These are phyloP conservation scores for Limnephilus lunatus DNA, from an alignment of 2,888 invertebrate genomes.

Conservation along the genomic window DNA sequence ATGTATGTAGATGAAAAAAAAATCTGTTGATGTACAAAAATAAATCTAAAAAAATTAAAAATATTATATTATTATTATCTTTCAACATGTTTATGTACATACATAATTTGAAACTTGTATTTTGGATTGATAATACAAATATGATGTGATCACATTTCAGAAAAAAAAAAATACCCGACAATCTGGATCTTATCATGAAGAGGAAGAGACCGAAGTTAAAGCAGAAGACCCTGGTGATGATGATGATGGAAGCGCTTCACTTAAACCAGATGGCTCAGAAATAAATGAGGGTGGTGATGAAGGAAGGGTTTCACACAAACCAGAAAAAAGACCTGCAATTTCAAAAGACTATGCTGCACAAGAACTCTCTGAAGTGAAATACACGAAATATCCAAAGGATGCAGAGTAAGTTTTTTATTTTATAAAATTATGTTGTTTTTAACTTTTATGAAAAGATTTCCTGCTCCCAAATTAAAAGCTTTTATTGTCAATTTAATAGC, in stretches of 20 bases:
- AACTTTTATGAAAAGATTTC: neutral
- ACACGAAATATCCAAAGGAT: slow-evolving; percentile 78
- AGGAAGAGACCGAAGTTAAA: neutral
- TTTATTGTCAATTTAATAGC: neutral
- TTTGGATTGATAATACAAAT: neutral
- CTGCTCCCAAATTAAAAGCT: neutral
- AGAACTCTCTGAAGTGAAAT: slow-evolving; percentile 73
- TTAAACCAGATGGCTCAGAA: no score
- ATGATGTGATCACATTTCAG: neutral
- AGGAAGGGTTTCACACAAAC: neutral
- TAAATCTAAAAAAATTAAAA: no score
- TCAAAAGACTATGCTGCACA: slow-evolving; percentile 70
- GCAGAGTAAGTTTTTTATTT: slow-evolving; percentile 72
- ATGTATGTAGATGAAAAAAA: no score
- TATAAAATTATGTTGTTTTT: neutral
- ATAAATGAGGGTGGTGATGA: neutral
- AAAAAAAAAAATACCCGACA: neutral
- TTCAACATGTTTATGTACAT: no score
- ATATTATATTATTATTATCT: no score
- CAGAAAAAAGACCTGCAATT: neutral
- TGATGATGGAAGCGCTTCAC: no score
- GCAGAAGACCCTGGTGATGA: neutral
- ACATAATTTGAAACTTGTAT: no score
- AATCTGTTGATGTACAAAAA: no score
- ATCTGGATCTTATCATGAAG: neutral